Evolutionary conservation across 2,888 invertebrate genomes (phyloP).

Genomic region (Lamellibrachia columna): DNA sequence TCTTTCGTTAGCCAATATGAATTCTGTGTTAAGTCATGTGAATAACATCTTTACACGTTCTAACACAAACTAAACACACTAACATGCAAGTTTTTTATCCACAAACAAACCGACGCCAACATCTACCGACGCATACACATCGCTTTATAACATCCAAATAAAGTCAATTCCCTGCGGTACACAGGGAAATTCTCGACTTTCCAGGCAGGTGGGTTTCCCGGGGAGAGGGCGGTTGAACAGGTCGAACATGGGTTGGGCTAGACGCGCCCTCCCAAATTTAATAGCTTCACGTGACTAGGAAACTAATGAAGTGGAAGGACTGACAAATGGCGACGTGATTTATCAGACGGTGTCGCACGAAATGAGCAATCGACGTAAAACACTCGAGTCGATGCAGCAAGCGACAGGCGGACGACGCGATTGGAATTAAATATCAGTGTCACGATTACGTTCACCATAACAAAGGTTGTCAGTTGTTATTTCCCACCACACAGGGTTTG

Average conservation of each 20-base stretch:
- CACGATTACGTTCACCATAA: background rate
- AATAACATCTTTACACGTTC: too few species aligned
- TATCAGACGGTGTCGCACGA: background rate
- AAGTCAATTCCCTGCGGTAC: background rate
- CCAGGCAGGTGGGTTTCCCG: background rate
- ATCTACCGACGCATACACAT: background rate
- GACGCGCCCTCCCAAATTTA: background rate
- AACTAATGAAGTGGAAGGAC: background rate
- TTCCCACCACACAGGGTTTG: background rate
- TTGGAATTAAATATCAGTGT: background rate
- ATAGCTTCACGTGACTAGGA: background rate
- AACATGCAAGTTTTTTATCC: too few species aligned
- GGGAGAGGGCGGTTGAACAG: background rate
- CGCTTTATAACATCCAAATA: background rate
- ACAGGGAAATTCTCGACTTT: background rate
- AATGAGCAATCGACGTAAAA: background rate
- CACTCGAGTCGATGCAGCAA: background rate
- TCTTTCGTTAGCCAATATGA: too few species aligned
- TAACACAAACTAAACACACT: too few species aligned
- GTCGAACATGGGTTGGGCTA: background rate
- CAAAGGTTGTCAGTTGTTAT: background rate
- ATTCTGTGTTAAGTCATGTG: too few species aligned
- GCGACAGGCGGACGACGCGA: background rate
- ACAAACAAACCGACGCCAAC: too few species aligned
- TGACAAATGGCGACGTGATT: background rate